Percentiles rank a stretch among this genome's conserved stretches.
Evolutionary conservation across 2,797 vertebrate species (phyloP).

Genomic region (Vespertilio murinus): DNA sequence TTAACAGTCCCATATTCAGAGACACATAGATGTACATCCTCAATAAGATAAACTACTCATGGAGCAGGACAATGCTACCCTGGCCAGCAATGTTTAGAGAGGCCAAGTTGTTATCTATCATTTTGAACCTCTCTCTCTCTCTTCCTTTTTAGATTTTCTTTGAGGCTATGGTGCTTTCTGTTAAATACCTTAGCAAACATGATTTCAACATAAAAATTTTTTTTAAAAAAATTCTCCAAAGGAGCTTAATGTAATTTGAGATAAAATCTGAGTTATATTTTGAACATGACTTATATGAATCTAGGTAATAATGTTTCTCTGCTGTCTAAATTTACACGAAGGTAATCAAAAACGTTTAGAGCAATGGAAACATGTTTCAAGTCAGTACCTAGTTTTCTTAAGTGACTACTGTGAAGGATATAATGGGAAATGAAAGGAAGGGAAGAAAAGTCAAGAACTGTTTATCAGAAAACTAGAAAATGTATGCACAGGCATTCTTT

Average conservation of each 20-base stretch:
- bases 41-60: not conserved
- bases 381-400: not conserved
- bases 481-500: not conserved
- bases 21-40: not conserved
- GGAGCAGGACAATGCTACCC: not conserved
- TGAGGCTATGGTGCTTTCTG: not conserved
- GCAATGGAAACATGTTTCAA: not conserved
- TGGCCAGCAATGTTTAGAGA: not conserved
- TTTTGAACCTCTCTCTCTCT: not conserved
- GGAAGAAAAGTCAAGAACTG: not conserved
- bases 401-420: not conserved
- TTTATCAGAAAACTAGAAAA: not conserved
- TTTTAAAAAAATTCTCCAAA: not conserved
- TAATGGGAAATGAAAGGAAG: not conserved
- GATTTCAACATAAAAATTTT: not conserved
- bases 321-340: not conserved
- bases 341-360: not conserved
- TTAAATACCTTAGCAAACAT: not conserved
- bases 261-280: conserved; percentile 1
- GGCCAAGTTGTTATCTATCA: not conserved
- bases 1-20: conserved; percentile 13
- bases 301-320: not conserved
- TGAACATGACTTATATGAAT: not conserved
- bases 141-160: not conserved
- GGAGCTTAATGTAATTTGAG: not conserved